These are phyloP conservation scores for Serinus canaria DNA, from an alignment of 2,113 vertebrate species.

Conservation along the genomic window DNA sequence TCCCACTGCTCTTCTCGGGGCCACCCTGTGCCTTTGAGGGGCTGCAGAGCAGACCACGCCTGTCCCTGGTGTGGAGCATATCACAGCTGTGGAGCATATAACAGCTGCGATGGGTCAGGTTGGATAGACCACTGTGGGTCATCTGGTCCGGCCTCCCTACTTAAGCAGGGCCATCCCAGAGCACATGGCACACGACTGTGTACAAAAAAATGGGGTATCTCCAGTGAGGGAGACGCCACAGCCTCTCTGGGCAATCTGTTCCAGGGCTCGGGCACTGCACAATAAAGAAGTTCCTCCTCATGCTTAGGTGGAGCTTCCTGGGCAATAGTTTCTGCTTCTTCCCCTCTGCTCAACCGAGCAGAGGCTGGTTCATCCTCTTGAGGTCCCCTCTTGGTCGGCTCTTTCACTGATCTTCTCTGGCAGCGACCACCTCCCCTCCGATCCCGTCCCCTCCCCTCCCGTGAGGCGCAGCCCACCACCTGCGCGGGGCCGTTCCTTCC, in stretches of 20 bases:
- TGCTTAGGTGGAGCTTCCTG: not conserved
- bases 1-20: not conserved
- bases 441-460: accelerated
- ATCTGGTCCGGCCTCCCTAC: no score
- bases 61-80: no score
- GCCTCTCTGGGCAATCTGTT: not conserved
- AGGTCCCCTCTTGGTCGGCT: not conserved
- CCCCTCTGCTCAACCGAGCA: not conserved
- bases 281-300: no score
- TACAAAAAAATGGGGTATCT: not conserved
- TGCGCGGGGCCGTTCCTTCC: accelerated
- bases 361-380: no score
- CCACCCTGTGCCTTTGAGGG: not conserved
- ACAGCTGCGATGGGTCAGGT: not conserved
- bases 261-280: not conserved
- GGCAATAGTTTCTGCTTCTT: not conserved
- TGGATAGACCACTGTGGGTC: not conserved
- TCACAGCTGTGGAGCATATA: not conserved
- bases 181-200: not conserved
- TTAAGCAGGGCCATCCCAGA: not conserved
- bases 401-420: no score
- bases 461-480: accelerated
- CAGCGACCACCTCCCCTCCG: not conserved
- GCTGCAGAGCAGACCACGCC: not conserved
- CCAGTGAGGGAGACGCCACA: not conserved